Evolutionary conservation across 2,797 vertebrate species (phyloP).

Genomic region (Enteromius fasciolatus): DNA sequence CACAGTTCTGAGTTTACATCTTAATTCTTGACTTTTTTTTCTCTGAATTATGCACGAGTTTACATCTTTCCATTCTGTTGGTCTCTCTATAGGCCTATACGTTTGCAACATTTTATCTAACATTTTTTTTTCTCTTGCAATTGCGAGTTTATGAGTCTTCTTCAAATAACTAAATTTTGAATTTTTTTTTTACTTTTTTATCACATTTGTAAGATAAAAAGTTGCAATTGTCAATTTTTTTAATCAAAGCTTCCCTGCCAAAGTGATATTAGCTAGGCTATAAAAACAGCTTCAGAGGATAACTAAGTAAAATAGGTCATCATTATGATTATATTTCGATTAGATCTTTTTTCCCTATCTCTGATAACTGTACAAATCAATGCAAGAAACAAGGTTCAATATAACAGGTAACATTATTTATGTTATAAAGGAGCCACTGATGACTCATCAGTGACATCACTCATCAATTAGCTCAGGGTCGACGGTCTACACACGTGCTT

Average conservation of each 20-base stretch:
- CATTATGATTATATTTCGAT: background rate
- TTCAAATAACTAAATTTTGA: background rate
- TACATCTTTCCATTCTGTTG: too few relatives aligned
- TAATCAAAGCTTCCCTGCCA: background rate
- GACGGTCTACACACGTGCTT: constrained; percentile 53
- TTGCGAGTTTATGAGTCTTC: background rate
- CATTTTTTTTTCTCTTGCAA: too few relatives aligned
- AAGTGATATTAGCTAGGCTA: background rate
- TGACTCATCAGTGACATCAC: constrained; percentile 46
- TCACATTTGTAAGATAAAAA: background rate
- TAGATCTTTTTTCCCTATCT: background rate
- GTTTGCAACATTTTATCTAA: background rate
- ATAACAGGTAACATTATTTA: background rate
- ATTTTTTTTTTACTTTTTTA: too few relatives aligned
- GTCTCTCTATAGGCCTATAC: too few relatives aligned
- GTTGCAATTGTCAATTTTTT: background rate
- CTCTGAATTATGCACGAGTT: too few relatives aligned
- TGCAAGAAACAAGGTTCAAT: background rate
- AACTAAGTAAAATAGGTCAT: background rate
- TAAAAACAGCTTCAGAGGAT: background rate
- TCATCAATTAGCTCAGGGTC: constrained; percentile 48
- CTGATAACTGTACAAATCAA: background rate
- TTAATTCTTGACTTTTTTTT: too few relatives aligned
- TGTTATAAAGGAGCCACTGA: background rate
- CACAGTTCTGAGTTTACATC: too few relatives aligned